Conservation (phyloP, 2,888 invertebrate species). For the Meandrusa payeni region DNA sequence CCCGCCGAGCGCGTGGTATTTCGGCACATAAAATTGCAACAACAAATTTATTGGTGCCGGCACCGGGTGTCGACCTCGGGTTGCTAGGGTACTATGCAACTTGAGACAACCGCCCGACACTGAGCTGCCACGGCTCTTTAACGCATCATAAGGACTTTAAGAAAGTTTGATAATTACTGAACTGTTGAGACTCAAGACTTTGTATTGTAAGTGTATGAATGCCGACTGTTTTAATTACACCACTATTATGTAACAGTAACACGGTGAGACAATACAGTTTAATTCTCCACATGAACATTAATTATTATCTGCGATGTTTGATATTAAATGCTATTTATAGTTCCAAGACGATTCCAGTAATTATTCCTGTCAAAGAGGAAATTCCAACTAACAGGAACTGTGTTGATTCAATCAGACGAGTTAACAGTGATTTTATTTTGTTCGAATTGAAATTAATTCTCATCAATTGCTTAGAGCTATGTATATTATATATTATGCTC, state of each 20-base stretch:
- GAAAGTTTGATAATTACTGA: too few relatives aligned
- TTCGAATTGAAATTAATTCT: constrained; percentile 7
- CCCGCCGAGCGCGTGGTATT: too few relatives aligned
- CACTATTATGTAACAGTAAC: not conserved
- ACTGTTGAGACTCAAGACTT: too few relatives aligned
- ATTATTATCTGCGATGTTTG: constrained; percentile 19
- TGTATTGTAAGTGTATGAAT: constrained; percentile 1
- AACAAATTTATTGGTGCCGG: too few relatives aligned
- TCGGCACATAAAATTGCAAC: too few relatives aligned
- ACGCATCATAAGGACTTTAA: too few relatives aligned
- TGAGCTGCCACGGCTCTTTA: too few relatives aligned
- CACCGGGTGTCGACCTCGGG: too few relatives aligned
- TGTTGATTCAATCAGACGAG: constrained; percentile 2
- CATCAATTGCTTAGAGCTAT: not conserved
- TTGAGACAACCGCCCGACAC: too few relatives aligned
- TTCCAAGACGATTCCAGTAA: constrained; percentile 16
- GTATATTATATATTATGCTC: not conserved
- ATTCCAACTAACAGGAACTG: constrained; percentile 6
- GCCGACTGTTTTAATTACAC: not conserved
- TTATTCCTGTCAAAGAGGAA: constrained; percentile 7
- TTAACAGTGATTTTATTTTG: constrained; percentile 4
- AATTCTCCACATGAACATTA: constrained; percentile 18
- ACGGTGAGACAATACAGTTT: constrained; percentile 6
- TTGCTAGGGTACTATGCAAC: too few relatives aligned
- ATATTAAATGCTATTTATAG: constrained; percentile 21